Evolutionary conservation across 1,140 invertebrate species (phyloP).

Genomic region (Apocrypta bakeri): DNA sequence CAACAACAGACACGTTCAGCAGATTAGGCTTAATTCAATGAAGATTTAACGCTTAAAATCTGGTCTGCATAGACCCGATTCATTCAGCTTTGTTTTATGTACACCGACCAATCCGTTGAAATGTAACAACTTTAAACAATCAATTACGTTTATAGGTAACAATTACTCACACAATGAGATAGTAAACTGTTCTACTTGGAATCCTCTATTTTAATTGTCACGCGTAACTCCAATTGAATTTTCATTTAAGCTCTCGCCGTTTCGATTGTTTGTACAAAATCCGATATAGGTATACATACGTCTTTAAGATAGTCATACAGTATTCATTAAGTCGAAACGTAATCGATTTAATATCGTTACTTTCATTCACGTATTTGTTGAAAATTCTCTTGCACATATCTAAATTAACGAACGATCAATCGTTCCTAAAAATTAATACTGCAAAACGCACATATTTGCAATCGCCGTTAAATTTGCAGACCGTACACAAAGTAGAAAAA

Average conservation of each 20-base stretch:
- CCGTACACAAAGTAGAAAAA: constrained; percentile 26
- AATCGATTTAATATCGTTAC: background rate
- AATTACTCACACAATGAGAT: background rate
- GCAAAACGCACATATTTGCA: background rate
- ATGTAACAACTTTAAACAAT: background rate
- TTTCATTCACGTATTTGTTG: background rate
- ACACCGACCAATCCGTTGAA: background rate
- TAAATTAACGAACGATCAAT: background rate
- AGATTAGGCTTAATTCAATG: background rate
- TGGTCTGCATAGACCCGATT: too few species aligned
- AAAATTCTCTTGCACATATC: background rate
- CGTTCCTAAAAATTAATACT: constrained; percentile 13
- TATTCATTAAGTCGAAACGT: too few species aligned
- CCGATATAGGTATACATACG: background rate
- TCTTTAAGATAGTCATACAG: too few species aligned
- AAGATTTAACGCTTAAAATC: background rate
- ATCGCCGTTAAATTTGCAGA: background rate
- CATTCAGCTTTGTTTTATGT: background rate
- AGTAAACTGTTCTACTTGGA: background rate
- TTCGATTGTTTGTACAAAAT: background rate
- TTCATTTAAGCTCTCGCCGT: background rate
- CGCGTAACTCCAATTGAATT: background rate
- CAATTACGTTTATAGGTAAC: background rate
- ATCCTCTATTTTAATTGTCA: background rate
- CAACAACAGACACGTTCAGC: background rate